Evolutionary conservation across 1,140 invertebrate genomes (phyloP).

Genomic region (Drosophila sulfurigaster): DNA sequence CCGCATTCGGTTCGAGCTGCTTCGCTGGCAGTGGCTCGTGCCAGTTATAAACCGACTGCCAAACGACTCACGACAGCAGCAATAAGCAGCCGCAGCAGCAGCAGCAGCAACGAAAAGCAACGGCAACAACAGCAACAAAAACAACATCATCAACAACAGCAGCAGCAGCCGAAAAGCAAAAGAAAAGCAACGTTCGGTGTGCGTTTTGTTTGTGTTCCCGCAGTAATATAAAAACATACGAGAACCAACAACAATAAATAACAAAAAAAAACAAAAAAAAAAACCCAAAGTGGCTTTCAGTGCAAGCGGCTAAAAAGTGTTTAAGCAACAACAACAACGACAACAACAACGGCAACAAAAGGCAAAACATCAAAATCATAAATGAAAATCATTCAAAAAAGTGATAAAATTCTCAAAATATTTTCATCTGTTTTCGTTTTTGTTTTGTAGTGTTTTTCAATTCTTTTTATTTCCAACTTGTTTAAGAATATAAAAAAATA

Average conservation of each 20-base stretch:
- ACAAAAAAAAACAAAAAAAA: conserved; percentile 24
- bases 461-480: background rate
- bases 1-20: conserved; percentile 71
- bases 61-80: conserved; percentile 70
- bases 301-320: conserved; percentile 41
- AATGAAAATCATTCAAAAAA: conserved; percentile 1
- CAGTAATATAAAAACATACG: conserved; percentile 37
- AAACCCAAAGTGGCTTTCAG: conserved; percentile 29
- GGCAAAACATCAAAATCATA: conserved; percentile 25
- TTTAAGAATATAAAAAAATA: background rate
- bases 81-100: conserved; percentile 29
- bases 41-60: conserved; percentile 82
- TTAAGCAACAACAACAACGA: conserved; percentile 33
- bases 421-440: conserved; percentile 9
- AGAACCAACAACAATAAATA: conserved; percentile 30
- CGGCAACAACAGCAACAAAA: conserved; percentile 44
- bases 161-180: conserved; percentile 62
- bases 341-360: conserved; percentile 27
- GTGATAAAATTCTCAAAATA: conserved; percentile 1
- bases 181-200: conserved; percentile 65
- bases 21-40: conserved; percentile 80
- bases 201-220: conserved; percentile 48
- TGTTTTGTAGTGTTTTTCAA: conserved; percentile 9
- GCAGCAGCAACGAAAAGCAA: conserved; percentile 46
- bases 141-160: conserved; percentile 50